Base-by-base conservation (phyloP, 2,113 vertebrate species). In the Marmota monax region DNA sequence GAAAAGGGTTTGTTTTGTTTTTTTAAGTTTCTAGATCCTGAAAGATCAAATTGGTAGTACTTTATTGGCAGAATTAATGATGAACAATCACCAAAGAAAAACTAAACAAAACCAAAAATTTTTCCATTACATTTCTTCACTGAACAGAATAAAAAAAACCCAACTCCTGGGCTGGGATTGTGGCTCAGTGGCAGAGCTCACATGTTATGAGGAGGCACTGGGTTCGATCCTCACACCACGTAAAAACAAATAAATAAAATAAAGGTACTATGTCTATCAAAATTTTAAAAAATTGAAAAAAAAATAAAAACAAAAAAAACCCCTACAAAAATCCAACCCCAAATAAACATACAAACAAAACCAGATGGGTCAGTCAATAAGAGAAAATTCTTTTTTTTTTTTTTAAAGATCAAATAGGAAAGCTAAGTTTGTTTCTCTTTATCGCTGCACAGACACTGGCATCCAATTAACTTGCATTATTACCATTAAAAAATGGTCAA, bases 61-160 rank as follows among this genome's bases (percentile, higher is more conserved):
- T 63, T 87, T 92, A 92, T 2, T 79, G 27, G 51, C 34, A 85
- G 73, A 88, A 45, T 16, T 23, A 93, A 51, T 78, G 73, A 70
- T 48, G 25, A 14, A 88, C 61, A 95, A 70, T 61, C 63, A 93
- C 42, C 65, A 70, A 91, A 96, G 5, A 95, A 95, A 67, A 84
- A 37, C 32, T 42, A 23, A 80, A 65, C 23, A 63, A 79, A 93
- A 90, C 23, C 1, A 53, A 48, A 80, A 93, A 58, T 27, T 20
- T 77, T 82, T 34, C 72, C 20, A 85, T 78, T 69, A 92, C 8
- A 45, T 51, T 39, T 73, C 82, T 86, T 96, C 32, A 82, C 1
- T 61, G 48, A 94, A 86, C 45, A 84, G 69, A 90, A 17, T 25
- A 29, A 72, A 93, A 93, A 63, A 82, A 70, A 32, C 16, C 13